Evolutionary conservation across 2,113 vertebrate species (phyloP).

Genomic region (Zosterops borbonicus): DNA sequence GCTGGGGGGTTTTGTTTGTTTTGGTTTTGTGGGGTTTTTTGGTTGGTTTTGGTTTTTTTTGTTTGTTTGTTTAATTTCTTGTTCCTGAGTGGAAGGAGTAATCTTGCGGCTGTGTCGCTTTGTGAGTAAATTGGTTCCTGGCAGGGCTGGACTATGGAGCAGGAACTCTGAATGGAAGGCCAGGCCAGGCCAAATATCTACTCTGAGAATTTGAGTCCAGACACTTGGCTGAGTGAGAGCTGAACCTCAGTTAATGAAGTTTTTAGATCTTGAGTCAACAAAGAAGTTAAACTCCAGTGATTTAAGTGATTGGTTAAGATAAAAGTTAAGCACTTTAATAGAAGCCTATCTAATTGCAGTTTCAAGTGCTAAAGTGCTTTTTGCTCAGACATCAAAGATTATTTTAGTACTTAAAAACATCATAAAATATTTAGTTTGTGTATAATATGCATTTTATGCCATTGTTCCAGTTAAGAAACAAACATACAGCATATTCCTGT

Average conservation of each 20-base stretch:
- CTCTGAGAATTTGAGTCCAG: background rate
- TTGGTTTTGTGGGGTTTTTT: background rate
- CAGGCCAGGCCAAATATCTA: background rate
- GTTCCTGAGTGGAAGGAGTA: background rate
- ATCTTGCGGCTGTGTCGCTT: background rate
- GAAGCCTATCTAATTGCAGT: background rate
- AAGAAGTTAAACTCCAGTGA: background rate
- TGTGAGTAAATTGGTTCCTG: fast-evolving
- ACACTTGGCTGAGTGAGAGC: background rate
- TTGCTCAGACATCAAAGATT: background rate
- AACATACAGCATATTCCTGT: background rate
- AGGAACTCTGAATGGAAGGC: background rate
- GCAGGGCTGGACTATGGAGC: background rate
- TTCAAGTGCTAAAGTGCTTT: background rate
- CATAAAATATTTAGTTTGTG: background rate
- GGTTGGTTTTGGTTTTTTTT: no score
- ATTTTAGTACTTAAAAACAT: background rate
- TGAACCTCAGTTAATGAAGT: background rate
- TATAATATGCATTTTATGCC: background rate
- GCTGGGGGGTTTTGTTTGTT: background rate
- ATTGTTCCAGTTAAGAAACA: background rate
- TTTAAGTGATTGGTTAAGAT: background rate
- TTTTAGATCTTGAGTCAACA: background rate
- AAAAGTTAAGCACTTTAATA: background rate
- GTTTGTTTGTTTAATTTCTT: background rate